Base-by-base conservation (phyloP, 2,888 invertebrate species). In the Amblyjoppa fuscipennis region DNA sequence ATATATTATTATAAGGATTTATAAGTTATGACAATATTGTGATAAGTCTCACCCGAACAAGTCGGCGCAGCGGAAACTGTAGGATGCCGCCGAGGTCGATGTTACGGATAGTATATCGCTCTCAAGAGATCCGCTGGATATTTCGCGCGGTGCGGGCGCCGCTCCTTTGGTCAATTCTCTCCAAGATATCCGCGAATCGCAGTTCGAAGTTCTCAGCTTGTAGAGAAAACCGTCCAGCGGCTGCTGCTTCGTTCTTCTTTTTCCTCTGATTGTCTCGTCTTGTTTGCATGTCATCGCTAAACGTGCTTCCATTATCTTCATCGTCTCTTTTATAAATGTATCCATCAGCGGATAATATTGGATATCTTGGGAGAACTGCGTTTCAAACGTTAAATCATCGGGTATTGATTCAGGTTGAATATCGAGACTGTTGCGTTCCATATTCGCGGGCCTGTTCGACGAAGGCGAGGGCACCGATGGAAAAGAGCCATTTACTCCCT, bases 1-100 rank as follows among this genome's bases (percentile, higher is more conserved):
- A n/a, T 49, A 9, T 75, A 16, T 64, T 49, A 41, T 66, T 59
- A 25, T 34, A 64, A 64, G 16, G n/a, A 34, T 11, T 25, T 20
- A 16, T 34, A 6, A 16, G 4, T 69, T 31, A 71, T 41, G 59
- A 74, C n/a, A 53, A 45, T 45, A 59, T 59, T 28, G 13, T 59
- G 4, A 76, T 53, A n/a, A 74, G 28, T 66, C 87, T 89, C 79
- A 92, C 92, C 91, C 91, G 76, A 91, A 93, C 84, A 91, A 92
- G 69, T 94, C 91, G 45, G 89, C 82, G 38, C 92, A 91, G n/a
- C 88, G 89, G 87, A 95, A 95, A 81, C 89, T 91, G 84, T 94
- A 95, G 13, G 89, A 85, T 25, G 61, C 84, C 11, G 95, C 94
- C 87, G 93, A 94, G 20, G 89, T 85, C 53, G 94, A 89, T 49